Percentiles rank a stretch among this genome's conserved stretches.
These are phyloP conservation scores for Caenorhabditis brenneri DNA, from an alignment of 1,140 invertebrate genomes.

Conservation along the genomic window DNA sequence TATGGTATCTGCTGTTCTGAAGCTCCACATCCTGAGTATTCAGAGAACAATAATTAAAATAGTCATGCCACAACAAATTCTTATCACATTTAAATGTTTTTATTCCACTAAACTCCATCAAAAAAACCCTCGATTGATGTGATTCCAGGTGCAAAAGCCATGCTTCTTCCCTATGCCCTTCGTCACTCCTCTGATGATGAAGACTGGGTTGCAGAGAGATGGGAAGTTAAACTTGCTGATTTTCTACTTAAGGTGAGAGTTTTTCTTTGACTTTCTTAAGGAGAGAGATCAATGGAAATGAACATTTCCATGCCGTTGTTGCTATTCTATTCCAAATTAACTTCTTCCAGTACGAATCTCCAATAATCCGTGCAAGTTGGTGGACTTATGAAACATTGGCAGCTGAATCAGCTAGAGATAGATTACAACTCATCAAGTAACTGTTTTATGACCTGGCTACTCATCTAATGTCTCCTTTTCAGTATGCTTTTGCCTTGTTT, in stretches of 20 bases:
- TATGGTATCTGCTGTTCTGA: no score
- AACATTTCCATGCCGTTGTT: neutral
- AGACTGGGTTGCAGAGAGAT: conserved; percentile 67
- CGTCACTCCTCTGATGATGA: conserved; percentile 64
- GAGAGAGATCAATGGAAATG: no score
- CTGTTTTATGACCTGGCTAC: neutral
- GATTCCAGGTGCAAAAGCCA: conserved; percentile 68
- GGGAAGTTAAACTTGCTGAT: conserved; percentile 64
- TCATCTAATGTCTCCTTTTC: conserved; percentile 37
- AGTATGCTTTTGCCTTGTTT: conserved; percentile 67
- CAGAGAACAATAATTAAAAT: no score
- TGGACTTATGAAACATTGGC: conserved; percentile 70
- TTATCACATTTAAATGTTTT: neutral
- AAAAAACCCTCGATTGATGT: no score
- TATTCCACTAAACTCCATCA: no score
- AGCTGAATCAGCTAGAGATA: conserved; percentile 65
- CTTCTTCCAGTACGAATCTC: conserved; percentile 57
- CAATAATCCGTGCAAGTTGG: conserved; percentile 63
- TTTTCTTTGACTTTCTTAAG: neutral
- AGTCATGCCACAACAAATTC: no score
- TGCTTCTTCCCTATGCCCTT: conserved; percentile 67
- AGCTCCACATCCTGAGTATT: no score
- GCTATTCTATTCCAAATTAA: no score
- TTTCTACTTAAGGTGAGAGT: conserved; percentile 55
- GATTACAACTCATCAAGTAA: conserved; percentile 62